Base-by-base conservation (phyloP, 2,888 invertebrate species). In the Phengaris alcon region DNA sequence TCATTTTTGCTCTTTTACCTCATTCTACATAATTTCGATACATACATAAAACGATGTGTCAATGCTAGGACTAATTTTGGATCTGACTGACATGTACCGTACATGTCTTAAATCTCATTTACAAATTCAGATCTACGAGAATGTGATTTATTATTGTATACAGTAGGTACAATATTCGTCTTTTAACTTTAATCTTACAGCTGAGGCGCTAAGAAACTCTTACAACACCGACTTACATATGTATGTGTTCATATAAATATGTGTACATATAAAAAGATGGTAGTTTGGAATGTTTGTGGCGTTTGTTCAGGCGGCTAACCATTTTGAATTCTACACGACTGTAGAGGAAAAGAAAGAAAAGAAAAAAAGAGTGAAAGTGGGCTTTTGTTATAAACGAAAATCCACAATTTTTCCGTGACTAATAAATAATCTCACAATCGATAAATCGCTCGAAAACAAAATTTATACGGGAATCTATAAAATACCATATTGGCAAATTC, bases 221-320 rank as follows among this genome's bases (percentile, higher is more conserved):
- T 44, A 46, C 48, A 70, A 57, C 48, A 55, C 69, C 54, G 59
- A 75, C 48, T 51, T 52, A 74, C 52, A 51, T n/a, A 13, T 22
- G 57, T 70, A 35, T 70, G 57, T 54, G 48, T 22, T 35, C 48
- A 8, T 46, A 54, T 35, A 35, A 35, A 35, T 35, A 35, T 12
- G 35, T 55, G 44, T 69, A 70, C 69, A 69, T 57, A 70, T 75
- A 7, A 13, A 55, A 75, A 46, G 80, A 80, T 80, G 83, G 85
- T 59, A 84, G 82, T 85, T 83, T 90, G 90, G 90, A 90, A 89
- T 90, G 89, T 89, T 86, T 86, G 87, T 84, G 84, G 86, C 83
- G 82, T 85, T 87, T 87, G 83, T 85, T 86, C 83, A 84, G 86
- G 84, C 85, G 86, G 86, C 84, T 85, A 81, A 79, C 81, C 78